Percentiles rank a stretch among this genome's conserved stretches.
Conservation (phyloP, 2,113 vertebrate genomes). For the Spea bombifrons region DNA sequence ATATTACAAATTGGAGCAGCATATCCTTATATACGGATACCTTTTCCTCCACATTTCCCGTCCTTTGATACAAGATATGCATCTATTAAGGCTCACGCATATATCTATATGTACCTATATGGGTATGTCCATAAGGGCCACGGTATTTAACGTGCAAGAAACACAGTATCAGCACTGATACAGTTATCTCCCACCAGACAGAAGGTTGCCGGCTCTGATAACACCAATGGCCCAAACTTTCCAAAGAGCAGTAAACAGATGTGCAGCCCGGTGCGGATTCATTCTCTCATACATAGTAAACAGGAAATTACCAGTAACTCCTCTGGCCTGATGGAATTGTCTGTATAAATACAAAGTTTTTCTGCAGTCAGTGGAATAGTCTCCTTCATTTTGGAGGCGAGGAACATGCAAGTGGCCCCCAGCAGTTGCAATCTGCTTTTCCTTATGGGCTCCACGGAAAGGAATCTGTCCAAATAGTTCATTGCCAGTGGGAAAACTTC, state of each 20-base stretch:
- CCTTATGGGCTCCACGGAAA: conserved; percentile 88
- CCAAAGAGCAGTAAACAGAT: conserved; percentile 11
- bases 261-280: background rate
- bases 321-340: conserved; percentile 87
- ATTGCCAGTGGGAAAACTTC: conserved; percentile 96
- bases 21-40: background rate
- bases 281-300: conserved; percentile 24
- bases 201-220: background rate
- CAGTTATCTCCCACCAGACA: background rate
- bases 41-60: too few species aligned
- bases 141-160: too few species aligned
- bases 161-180: too few species aligned
- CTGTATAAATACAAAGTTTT: conserved; percentile 95
- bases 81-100: too few species aligned
- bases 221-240: background rate
- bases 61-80: too few species aligned
- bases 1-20: conserved; percentile 1
- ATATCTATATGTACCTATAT: too few species aligned
- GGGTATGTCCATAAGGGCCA: too few species aligned
- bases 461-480: conserved; percentile 97
- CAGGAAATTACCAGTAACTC: conserved; percentile 85
- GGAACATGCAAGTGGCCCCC: conserved; percentile 95
- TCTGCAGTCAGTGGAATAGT: conserved; percentile 93
- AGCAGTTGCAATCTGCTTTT: conserved; percentile 91
- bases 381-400: conserved; percentile 98